A percentile compares a stretch with the other conserved stretches of the same genome.
These are phyloP conservation scores for Zonotrichia albicollis DNA, from an alignment of 2,797 vertebrate genomes.

Conservation along the genomic window DNA sequence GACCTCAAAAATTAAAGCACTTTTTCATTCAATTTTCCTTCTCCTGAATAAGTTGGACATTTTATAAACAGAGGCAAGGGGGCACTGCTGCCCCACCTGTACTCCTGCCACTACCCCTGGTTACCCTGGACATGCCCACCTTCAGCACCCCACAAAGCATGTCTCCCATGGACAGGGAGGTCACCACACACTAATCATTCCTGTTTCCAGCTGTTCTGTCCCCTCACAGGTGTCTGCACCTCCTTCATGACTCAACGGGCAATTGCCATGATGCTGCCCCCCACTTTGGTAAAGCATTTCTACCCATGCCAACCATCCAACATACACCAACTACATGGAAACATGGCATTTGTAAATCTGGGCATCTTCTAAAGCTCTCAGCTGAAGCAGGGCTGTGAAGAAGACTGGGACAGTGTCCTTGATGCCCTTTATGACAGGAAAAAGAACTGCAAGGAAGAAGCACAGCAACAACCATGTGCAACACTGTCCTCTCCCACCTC, in stretches of 20 bases:
- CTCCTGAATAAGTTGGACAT: rapidly evolving
- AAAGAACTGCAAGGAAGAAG: background rate
- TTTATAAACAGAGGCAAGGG: background rate
- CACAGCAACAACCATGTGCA: rapidly evolving
- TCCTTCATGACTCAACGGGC: background rate
- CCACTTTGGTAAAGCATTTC: background rate
- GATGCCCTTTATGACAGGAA: background rate
- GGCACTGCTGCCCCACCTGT: background rate
- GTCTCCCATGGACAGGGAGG: rapidly evolving
- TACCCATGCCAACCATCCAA: background rate
- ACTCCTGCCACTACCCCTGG: background rate
- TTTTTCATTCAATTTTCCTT: background rate
- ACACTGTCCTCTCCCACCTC: background rate
- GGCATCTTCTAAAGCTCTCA: background rate
- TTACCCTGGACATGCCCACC: too few relatives aligned
- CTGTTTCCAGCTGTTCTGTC: background rate
- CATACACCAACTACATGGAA: background rate
- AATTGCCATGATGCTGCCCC: rapidly evolving
- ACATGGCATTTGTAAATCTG: background rate
- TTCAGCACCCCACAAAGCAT: background rate
- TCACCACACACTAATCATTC: background rate
- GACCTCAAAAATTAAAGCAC: background rate
- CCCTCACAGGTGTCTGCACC: background rate
- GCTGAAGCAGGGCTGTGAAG: background rate
- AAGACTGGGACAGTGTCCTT: rapidly evolving